phyloP scores from a whole-genome alignment of 1,140 invertebrate species.

The Pollicipes pollicipes region DNA sequence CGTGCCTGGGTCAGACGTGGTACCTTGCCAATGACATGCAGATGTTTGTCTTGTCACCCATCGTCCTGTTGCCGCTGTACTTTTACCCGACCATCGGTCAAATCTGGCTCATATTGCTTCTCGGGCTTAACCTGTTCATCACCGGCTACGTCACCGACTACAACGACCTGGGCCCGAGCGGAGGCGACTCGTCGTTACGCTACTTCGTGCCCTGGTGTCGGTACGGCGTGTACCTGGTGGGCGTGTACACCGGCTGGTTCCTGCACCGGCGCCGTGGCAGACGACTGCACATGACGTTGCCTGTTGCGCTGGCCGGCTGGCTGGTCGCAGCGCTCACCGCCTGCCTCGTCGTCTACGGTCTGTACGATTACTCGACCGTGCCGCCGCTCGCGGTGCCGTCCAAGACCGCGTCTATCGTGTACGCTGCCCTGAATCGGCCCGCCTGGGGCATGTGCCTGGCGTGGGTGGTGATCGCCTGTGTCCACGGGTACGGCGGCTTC shows the following conservation, averaged over 20 bases:
- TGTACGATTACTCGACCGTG: background rate
- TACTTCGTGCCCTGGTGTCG: slow-evolving; percentile 16
- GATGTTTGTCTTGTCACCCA: slow-evolving; percentile 46
- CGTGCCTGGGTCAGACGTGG: slow-evolving; percentile 53
- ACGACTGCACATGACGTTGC: background rate
- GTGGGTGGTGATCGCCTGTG: slow-evolving; percentile 50
- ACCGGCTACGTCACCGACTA: background rate
- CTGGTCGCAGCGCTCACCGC: background rate
- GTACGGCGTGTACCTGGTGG: slow-evolving; percentile 13
- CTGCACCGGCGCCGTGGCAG: slow-evolving; percentile 3
- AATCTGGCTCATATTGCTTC: background rate
- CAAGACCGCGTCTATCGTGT: slow-evolving; percentile 31
- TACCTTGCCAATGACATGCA: slow-evolving; percentile 68
- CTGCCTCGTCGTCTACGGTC: background rate
- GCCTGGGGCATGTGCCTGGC: slow-evolving; percentile 34
- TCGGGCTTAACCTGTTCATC: background rate
- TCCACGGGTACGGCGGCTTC: slow-evolving; percentile 45
- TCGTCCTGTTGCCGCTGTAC: slow-evolving; percentile 46
- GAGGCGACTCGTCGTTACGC: background rate
- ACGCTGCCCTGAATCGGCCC: slow-evolving; percentile 36
- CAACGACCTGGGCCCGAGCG: background rate
- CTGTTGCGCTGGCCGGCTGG: background rate
- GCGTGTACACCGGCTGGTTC: slow-evolving; percentile 10
- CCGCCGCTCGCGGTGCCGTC: slow-evolving; percentile 7
- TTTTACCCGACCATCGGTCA: slow-evolving; percentile 39